These are phyloP conservation scores for Lasaia peninsularis DNA, from an alignment of 1,140 invertebrate species.

Conservation along the genomic window DNA sequence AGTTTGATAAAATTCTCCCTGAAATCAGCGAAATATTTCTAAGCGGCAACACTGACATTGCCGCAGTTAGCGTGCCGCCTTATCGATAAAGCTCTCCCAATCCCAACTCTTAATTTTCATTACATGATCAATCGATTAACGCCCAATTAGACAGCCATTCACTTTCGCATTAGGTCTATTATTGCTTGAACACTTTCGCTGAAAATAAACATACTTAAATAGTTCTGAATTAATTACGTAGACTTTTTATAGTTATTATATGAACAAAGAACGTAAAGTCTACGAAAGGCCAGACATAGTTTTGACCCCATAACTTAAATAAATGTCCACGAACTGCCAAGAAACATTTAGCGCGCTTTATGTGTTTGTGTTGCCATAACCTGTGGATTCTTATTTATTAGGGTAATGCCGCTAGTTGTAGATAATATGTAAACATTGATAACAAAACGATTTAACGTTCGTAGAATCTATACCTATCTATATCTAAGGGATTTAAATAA, in stretches of 20 bases:
- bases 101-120: slow-evolving; percentile 34
- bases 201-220: not conserved
- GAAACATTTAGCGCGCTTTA: not conserved
- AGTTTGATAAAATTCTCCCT: not conserved
- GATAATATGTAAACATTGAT: not conserved
- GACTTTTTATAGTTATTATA: not conserved
- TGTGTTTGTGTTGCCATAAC: slow-evolving; percentile 4
- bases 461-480: too few relatives aligned
- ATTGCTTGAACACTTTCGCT: slow-evolving; percentile 16
- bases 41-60: slow-evolving; percentile 28
- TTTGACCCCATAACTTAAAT: slow-evolving; percentile 9
- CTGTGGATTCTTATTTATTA: slow-evolving; percentile 3
- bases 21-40: not conserved
- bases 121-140: slow-evolving; percentile 32
- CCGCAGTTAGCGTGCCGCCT: slow-evolving; percentile 40
- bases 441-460: too few relatives aligned
- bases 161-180: slow-evolving; percentile 21
- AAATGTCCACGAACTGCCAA: slow-evolving; percentile 2
- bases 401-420: not conserved
- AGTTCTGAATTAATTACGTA: slow-evolving; percentile 1
- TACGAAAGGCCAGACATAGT: not conserved
- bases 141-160: slow-evolving; percentile 28
- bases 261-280: slow-evolving; percentile 1
- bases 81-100: slow-evolving; percentile 52
- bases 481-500: too few relatives aligned